These are phyloP conservation scores for Limnephilus lunatus DNA, from an alignment of 2,888 invertebrate species.

Conservation along the genomic window DNA sequence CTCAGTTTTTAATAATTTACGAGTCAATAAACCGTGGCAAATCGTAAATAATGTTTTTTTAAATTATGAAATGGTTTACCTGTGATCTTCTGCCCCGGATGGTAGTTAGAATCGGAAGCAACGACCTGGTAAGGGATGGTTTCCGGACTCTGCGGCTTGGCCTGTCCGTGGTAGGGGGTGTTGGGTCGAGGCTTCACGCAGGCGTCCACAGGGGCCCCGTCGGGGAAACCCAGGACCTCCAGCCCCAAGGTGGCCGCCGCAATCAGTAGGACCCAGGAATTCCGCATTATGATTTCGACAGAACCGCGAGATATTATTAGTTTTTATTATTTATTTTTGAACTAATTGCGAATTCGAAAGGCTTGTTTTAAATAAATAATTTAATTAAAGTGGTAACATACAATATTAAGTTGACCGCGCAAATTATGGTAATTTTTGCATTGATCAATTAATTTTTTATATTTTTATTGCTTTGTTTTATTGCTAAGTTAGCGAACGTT, in stretches of 20 bases:
- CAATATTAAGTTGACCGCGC: background rate
- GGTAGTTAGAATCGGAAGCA: conserved; percentile 81
- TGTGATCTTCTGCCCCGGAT: conserved; percentile 83
- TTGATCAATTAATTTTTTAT: too few species aligned
- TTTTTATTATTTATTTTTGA: background rate
- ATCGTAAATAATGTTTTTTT: background rate
- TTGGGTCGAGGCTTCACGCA: conserved; percentile 87
- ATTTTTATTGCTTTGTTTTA: background rate
- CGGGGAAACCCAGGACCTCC: conserved; percentile 78
- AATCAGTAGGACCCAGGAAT: conserved; percentile 29
- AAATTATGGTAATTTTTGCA: background rate
- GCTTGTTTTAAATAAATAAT: background rate
- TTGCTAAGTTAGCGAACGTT: background rate
- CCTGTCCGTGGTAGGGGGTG: conserved; percentile 87
- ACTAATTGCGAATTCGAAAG: background rate
- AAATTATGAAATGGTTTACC: conserved; percentile 74
- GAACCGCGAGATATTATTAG: background rate
- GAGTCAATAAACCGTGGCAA: too few species aligned
- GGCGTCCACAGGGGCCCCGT: conserved; percentile 88
- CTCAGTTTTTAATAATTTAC: too few species aligned
- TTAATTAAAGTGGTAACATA: background rate
- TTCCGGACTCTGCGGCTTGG: conserved; percentile 80
- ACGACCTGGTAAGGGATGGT: conserved; percentile 83
- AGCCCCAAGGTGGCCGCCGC: conserved; percentile 12
- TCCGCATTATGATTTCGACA: background rate